Evolutionary conservation across 2,113 vertebrate genomes (phyloP), one percentile per base, ranked within the genome.

Genomic region (Colossoma macropomum): DNA sequence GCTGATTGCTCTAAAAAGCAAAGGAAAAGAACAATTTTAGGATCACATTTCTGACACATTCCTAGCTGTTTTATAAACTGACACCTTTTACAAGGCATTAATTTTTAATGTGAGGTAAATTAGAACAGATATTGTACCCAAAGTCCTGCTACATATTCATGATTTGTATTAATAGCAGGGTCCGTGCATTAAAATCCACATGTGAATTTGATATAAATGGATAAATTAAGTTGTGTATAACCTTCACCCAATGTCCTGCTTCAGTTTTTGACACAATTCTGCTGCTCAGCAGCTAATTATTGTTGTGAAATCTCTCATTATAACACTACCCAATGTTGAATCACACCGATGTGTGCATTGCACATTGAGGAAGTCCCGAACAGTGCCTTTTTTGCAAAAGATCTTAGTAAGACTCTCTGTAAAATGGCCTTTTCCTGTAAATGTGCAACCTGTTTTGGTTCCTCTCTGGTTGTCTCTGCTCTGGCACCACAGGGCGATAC

Each of bases 401-500:
- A 62, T 70, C 66, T 38, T 72, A 23, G 10, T 13, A 30, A 74
- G 56, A 74, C 59, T 70, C 23, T 65, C 25, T 52, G 50, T 84
- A 48, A 74, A 27, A 72, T 66, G 38, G 66, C 68, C 23, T 48
- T 63, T 85, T 79, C 82, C 75, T 87, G 72, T 86, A 79, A 86
- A 86, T 85, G 75, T 88, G 81, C 79, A 84, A 85, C 65, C 25
- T 84, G 80, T 82, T 71, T 52, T 77, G 50, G 76, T 84, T 83
- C 81, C 70, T 79, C 85, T 65, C 48, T 75, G 56, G 54, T 77
- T 63, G 23, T 77, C 60, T 56, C 52, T 28, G 66, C 80, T 54
- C 74, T 50, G 50, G 30, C 56, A 38, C 30, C 59, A 63, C 45
- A 13, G 75, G 81, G 48, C 63, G 62, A 82, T 80, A 72, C 79